phyloP scores from a whole-genome alignment of 2,797 vertebrate genomes.

The Chloroceryle inda region DNA sequence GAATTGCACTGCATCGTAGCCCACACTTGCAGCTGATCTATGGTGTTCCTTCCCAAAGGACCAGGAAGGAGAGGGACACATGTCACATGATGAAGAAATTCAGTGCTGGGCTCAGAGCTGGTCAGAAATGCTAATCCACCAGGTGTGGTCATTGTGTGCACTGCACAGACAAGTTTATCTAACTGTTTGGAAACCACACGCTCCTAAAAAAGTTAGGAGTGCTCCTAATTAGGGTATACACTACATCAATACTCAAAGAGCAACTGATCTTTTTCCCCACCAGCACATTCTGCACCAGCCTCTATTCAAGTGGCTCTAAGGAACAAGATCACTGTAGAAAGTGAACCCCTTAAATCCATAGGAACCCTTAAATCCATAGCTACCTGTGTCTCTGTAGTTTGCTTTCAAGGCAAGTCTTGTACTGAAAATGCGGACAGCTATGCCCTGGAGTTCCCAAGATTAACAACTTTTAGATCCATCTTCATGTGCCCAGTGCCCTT shows the following conservation, averaged over 20 bases:
- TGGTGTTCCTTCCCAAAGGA: neutral
- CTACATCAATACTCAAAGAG: rapidly evolving
- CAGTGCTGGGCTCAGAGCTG: neutral
- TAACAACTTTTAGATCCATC: neutral
- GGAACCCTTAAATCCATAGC: neutral
- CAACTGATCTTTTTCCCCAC: neutral
- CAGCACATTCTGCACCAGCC: neutral
- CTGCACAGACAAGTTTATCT: neutral
- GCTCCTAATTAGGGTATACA: neutral
- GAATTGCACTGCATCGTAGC: neutral
- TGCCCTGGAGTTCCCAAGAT: slow-evolving; percentile 2
- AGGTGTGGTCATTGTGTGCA: neutral
- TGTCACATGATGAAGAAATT: neutral
- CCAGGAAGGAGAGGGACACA: neutral
- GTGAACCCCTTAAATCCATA: neutral
- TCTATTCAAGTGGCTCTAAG: neutral
- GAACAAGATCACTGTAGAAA: neutral
- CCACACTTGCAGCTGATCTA: neutral
- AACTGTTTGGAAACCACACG: neutral
- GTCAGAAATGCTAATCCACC: neutral
- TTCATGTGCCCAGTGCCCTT: neutral
- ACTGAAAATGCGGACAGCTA: neutral
- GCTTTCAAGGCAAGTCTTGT: neutral
- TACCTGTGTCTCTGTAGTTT: neutral
- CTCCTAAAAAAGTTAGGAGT: neutral